phyloP scores from a whole-genome alignment of 1,140 invertebrate species.

The Diplogasteroides magnus region DNA sequence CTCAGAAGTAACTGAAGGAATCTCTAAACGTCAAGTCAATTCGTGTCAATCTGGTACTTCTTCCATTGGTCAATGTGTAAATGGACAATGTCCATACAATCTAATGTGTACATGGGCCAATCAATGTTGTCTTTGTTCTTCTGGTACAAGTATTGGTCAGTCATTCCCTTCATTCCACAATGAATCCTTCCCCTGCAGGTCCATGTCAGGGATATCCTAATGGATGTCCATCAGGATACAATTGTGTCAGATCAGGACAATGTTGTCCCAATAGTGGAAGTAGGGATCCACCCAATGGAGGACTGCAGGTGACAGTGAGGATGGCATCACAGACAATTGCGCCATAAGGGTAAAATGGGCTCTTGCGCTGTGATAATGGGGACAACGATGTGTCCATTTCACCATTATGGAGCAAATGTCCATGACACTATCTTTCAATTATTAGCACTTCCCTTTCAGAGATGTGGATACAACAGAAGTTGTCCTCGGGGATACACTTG shows the following conservation, averaged over 20 bases:
- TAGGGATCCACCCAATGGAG: background rate
- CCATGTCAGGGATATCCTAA: background rate
- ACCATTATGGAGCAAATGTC: too few species aligned
- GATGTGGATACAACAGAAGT: background rate
- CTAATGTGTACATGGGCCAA: background rate
- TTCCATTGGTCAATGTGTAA: background rate
- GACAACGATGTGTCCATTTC: too few species aligned
- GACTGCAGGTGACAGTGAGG: background rate
- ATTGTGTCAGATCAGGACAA: background rate
- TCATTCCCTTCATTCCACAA: background rate
- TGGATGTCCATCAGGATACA: background rate
- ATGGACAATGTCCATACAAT: background rate
- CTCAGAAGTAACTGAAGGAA: too few species aligned
- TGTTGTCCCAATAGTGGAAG: background rate
- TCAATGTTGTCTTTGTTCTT: background rate
- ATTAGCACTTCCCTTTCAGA: background rate
- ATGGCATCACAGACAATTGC: too few species aligned
- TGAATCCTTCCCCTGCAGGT: background rate
- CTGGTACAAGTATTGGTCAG: background rate
- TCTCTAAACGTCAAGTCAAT: background rate
- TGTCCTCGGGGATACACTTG: background rate
- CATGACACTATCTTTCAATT: background rate
- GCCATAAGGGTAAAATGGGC: too few species aligned
- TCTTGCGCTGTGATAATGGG: too few species aligned
- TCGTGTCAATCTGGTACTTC: background rate